Evolutionary conservation across 2,888 invertebrate genomes (phyloP), one percentile per base, ranked within the genome.

Genomic region (Coelopa pilipes): DNA sequence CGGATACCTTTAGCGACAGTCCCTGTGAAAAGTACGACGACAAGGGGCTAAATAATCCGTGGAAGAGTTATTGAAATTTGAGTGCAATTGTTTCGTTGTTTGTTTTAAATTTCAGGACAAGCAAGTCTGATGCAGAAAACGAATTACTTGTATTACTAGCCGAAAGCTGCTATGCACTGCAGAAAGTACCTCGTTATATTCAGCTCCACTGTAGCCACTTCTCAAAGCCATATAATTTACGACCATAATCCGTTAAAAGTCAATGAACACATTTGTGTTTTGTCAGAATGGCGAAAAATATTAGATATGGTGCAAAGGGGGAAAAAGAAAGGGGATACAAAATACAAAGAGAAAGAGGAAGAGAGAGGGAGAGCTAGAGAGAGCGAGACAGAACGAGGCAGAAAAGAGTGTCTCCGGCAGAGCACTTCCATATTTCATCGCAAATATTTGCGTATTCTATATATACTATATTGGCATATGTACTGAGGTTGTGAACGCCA

Each of bases 261-360:
- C 53, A 53, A 53, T 53, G 53, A 53, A 53, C 53, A 53, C 53
- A 53, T n/a, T 53, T 53, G 53, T 53, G 53, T 53, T 53, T 53
- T 53, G 53, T 60, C 60, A 24, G 2, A 24, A 12, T 21, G 34
- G n/a, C n/a, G n/a, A n/a, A 60, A 60, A 60, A 60, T 10, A 60
- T 60, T n/a, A 24, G n/a, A n/a, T n/a, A n/a, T n/a, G n/a, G n/a
- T 13, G 13, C 19, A 60, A 3, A 60, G 19, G 17, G 19, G 12
- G 17, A 12, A 21, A 60, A 60, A 3, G 34, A n/a, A n/a, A n/a
- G 17, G 4, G 34, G 12, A 60, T 19, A 15, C n/a, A n/a, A n/a
- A n/a, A n/a, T n/a, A 19, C 10, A 24, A 60, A 4, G 34, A 34
- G 34, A 60, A 60, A 60, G 17, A 12, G 17, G 13, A 12, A 24